These are phyloP conservation scores for Pseudocheirus occidentalis DNA, from an alignment of 2,797 vertebrate genomes.

Conservation along the genomic window DNA sequence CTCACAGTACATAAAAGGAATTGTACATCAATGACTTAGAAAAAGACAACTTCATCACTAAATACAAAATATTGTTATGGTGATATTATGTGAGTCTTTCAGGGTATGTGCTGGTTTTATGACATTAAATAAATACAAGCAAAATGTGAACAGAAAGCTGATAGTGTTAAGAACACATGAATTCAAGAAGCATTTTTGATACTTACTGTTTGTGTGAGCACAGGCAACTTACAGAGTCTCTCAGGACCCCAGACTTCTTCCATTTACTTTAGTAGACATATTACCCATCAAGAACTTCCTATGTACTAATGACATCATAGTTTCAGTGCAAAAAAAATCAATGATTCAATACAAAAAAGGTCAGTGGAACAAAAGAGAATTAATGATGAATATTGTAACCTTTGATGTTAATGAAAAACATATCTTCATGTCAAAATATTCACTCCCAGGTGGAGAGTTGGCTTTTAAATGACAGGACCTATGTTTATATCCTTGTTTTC, in stretches of 20 bases:
- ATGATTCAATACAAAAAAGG: background rate
- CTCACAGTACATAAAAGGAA: background rate
- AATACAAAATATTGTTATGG: background rate
- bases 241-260: no score
- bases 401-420: background rate
- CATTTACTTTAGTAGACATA: background rate
- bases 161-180: background rate
- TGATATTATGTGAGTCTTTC: background rate
- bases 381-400: background rate
- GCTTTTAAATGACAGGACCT: background rate
- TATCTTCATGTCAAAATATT: background rate
- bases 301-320: no score
- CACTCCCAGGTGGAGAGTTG: background rate
- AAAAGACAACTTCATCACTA: background rate
- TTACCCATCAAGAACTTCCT: background rate
- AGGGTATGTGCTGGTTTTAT: background rate
- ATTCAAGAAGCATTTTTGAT: background rate
- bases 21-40: background rate
- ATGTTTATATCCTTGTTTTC: no score
- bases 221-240: no score
- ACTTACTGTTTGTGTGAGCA: no score
- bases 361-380: background rate
- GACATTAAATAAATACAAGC: background rate
- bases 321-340: background rate
- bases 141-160: background rate